These are phyloP conservation scores for Acinonyx jubatus DNA, from an alignment of 2,113 vertebrate species.

Conservation along the genomic window DNA sequence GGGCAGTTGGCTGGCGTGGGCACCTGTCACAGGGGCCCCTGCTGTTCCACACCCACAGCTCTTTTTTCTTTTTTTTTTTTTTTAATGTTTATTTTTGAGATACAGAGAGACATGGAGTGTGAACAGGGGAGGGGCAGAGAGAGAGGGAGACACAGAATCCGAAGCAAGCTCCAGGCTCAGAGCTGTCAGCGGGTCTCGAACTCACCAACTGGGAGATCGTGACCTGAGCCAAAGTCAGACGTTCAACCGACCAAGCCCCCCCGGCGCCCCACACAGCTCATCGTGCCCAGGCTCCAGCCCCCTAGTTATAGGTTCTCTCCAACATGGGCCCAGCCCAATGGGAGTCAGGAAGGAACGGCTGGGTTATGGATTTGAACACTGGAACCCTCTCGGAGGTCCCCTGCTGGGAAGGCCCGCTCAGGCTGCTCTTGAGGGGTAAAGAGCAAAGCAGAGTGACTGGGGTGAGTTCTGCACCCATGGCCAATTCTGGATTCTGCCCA, in stretches of 20 bases:
- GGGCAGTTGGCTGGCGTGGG: fast-evolving
- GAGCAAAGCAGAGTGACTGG: fast-evolving
- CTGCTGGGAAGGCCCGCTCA: fast-evolving
- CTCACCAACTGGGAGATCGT: no score
- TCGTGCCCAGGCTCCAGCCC: background rate
- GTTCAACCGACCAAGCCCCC: no score
- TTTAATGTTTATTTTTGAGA: no score
- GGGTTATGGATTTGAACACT: background rate
- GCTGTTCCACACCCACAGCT: no score
- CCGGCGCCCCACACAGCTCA: no score
- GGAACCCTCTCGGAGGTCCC: no score
- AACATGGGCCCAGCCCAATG: fast-evolving
- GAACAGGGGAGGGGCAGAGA: no score
- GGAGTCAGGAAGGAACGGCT: background rate
- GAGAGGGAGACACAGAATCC: no score
- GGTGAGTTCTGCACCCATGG: fast-evolving
- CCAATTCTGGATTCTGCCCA: background rate
- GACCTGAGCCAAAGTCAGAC: no score
- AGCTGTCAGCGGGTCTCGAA: no score
- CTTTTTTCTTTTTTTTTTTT: background rate
- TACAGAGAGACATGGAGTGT: no score
- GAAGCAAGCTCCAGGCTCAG: no score
- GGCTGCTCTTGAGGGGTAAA: background rate
- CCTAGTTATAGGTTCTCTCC: background rate
- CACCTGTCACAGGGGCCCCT: fast-evolving